These are phyloP conservation scores for Sula dactylatra DNA, from an alignment of 2,113 vertebrate genomes.

Conservation along the genomic window DNA sequence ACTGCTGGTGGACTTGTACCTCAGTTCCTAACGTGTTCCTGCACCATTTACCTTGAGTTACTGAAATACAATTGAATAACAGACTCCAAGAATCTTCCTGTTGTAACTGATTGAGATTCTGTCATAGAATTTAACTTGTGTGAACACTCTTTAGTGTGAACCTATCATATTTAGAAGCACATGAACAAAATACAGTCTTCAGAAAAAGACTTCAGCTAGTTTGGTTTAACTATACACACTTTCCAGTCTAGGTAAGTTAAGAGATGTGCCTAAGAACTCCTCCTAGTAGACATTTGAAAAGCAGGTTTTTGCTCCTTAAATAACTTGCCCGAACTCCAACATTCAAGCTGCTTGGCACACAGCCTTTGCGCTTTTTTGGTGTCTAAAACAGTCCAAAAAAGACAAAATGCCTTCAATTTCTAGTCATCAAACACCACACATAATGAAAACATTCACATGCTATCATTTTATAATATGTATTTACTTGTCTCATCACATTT, in stretches of 20 bases:
- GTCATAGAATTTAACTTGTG: neutral
- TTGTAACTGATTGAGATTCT: neutral
- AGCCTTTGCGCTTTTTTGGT: neutral
- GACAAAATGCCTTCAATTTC: neutral
- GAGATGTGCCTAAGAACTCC: neutral
- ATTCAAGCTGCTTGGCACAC: neutral
- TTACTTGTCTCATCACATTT: neutral
- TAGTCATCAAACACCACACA: constrained; percentile 11
- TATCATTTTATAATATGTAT: neutral
- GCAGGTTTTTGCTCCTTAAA: neutral
- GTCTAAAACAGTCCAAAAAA: constrained; percentile 1
- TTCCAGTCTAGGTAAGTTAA: neutral
- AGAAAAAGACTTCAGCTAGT: neutral
- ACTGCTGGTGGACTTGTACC: neutral
- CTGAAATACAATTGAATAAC: neutral
- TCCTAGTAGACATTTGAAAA: neutral
- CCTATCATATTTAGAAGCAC: neutral
- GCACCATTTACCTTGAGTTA: neutral
- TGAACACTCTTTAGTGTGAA: neutral
- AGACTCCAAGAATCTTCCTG: neutral
- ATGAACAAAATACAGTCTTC: neutral
- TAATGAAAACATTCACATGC: neutral
- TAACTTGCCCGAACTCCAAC: neutral
- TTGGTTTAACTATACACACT: neutral
- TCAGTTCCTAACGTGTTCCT: neutral